Percentiles rank a stretch among this genome's conserved stretches.
Conservation (phyloP, 2,888 invertebrate species). For the Hypolimnas misippus region DNA sequence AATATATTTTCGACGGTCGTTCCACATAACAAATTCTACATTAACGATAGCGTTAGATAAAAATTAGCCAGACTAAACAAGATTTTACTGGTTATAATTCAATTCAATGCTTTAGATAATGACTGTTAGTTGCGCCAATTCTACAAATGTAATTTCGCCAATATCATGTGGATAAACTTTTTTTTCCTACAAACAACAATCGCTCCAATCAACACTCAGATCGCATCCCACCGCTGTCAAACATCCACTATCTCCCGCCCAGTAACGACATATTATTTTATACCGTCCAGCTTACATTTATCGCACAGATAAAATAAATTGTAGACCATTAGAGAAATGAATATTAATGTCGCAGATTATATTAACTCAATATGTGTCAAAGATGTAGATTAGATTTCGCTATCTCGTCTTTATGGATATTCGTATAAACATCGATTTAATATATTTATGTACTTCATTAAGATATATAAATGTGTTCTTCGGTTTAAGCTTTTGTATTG, state of each 20-base stretch:
- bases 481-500: background rate
- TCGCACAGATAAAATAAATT: conserved; percentile 41
- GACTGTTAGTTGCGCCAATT: no score
- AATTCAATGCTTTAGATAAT: no score
- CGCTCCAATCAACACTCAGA: conserved; percentile 14
- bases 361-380: conserved; percentile 34
- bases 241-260: conserved; percentile 19
- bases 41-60: no score
- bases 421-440: conserved; percentile 14
- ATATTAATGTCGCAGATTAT: conserved; percentile 34
- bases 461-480: background rate
- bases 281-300: conserved; percentile 35
- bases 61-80: no score
- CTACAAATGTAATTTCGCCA: no score
- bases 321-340: conserved; percentile 37
- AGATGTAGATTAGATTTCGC: conserved; percentile 33
- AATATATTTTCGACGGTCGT: no score
- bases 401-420: conserved; percentile 29
- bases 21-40: no score
- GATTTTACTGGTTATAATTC: no score
- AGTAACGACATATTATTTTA: conserved; percentile 39
- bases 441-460: background rate
- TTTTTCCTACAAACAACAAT: background rate
- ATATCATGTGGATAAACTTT: no score
- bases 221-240: conserved; percentile 17